Evolutionary conservation across 2,888 invertebrate genomes (phyloP).

Genomic region (Drosophila cognata): DNA sequence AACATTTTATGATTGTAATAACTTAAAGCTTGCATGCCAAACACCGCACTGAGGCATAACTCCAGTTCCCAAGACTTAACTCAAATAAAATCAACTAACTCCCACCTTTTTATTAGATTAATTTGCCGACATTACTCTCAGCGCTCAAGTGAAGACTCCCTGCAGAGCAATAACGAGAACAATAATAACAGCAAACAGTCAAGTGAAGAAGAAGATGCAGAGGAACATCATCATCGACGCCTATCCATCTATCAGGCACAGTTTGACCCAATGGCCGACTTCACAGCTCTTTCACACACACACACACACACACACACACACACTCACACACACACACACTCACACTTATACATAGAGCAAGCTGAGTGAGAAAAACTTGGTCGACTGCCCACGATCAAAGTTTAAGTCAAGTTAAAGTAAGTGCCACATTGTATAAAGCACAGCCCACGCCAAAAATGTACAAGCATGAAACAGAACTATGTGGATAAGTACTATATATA

Average conservation of each 20-base stretch:
- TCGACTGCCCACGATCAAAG: constrained; percentile 68
- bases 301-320: constrained; percentile 10
- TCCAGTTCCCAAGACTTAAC: constrained; percentile 47
- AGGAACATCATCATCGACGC: constrained; percentile 66
- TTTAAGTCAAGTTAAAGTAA: constrained; percentile 51
- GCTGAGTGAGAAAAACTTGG: constrained; percentile 47
- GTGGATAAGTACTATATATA: constrained; percentile 20
- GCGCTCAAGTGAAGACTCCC: constrained; percentile 65
- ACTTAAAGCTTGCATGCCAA: constrained; percentile 51
- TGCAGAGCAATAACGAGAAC: constrained; percentile 36
- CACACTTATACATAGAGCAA: not conserved
- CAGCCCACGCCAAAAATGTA: constrained; percentile 51
- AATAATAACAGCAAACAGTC: constrained; percentile 20
- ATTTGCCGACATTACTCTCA: constrained; percentile 75
- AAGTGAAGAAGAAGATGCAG: constrained; percentile 18
- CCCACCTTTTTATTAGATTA: constrained; percentile 78
- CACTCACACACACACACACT: not conserved
- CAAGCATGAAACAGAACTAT: constrained; percentile 9
- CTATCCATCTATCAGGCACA: constrained; percentile 74
- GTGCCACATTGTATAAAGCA: constrained; percentile 28
- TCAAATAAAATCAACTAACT: constrained; percentile 43
- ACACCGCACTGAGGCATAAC: constrained; percentile 30
- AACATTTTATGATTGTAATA: constrained; percentile 66
- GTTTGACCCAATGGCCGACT: constrained; percentile 80
- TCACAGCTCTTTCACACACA: constrained; percentile 70